A percentile compares a stretch with the other conserved stretches of the same genome.
These are phyloP conservation scores for Xestia rhomboidea DNA, from an alignment of 2,888 invertebrate species.

Conservation along the genomic window DNA sequence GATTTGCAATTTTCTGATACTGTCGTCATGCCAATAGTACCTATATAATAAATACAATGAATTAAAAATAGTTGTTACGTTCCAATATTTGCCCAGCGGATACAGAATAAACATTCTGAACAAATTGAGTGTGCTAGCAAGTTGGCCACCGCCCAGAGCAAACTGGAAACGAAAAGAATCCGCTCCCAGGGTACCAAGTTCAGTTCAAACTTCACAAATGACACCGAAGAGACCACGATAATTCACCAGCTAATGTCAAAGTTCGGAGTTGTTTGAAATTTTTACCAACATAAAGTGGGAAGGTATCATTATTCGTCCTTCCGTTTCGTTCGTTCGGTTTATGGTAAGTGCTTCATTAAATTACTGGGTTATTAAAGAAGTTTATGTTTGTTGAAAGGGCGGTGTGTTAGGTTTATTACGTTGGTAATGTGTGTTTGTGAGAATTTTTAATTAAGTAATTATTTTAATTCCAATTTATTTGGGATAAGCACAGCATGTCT, in stretches of 20 bases:
- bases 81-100: slow-evolving; percentile 44
- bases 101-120: slow-evolving; percentile 71
- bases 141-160: slow-evolving; percentile 76
- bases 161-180: slow-evolving; percentile 77
- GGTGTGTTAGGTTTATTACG: slow-evolving; percentile 52
- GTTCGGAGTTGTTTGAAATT: slow-evolving; percentile 87
- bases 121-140: slow-evolving; percentile 70
- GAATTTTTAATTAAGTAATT: background rate
- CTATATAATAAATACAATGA: slow-evolving; percentile 21
- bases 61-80: slow-evolving; percentile 37
- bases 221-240: slow-evolving; percentile 88
- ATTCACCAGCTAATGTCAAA: slow-evolving; percentile 89
- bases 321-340: slow-evolving; percentile 75
- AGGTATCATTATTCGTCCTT: slow-evolving; percentile 78
- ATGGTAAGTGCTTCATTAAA: slow-evolving; percentile 63
- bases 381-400: slow-evolving; percentile 45
- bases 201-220: slow-evolving; percentile 87
- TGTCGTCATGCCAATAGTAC: no score
- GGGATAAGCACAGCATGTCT: no score
- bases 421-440: slow-evolving; percentile 15
- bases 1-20: no score
- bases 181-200: slow-evolving; percentile 78
- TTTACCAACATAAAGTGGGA: slow-evolving; percentile 82
- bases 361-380: slow-evolving; percentile 55
- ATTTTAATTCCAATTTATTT: no score